Conservation (phyloP, 2,797 vertebrate species). For the Diplodus puntazzo region DNA sequence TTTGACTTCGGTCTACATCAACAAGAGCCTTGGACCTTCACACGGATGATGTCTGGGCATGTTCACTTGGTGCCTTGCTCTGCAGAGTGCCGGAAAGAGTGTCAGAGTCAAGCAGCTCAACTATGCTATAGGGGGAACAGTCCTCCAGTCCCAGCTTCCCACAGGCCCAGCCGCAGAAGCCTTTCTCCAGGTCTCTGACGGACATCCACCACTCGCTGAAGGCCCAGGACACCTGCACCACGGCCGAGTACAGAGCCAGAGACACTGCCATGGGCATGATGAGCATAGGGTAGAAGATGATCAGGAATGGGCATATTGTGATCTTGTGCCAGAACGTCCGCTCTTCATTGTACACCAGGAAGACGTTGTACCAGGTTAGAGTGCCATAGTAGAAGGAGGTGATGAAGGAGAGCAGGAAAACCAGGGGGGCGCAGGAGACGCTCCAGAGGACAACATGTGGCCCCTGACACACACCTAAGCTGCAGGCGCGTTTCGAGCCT, state of each 20-base stretch:
- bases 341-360: slow-evolving; percentile 98
- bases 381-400: slow-evolving; percentile 99
- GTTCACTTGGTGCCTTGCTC: slow-evolving; percentile 88
- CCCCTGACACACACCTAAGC: slow-evolving; percentile 89
- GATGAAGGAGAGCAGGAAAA: slow-evolving; percentile 95
- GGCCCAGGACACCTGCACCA: slow-evolving; percentile 96
- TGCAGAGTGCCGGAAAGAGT: slow-evolving; percentile 93
- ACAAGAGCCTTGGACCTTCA: slow-evolving; percentile 73
- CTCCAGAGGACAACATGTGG: slow-evolving; percentile 97
- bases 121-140: slow-evolving; percentile 97
- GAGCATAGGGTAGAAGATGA: slow-evolving; percentile 97
- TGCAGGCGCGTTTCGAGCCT: slow-evolving; percentile 85
- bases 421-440: slow-evolving; percentile 91
- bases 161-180: slow-evolving; percentile 98
- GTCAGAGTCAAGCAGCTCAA: slow-evolving; percentile 97
- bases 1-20: neutral
- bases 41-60: slow-evolving; percentile 92
- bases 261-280: slow-evolving; percentile 94
- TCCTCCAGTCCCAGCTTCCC: slow-evolving; percentile 97
- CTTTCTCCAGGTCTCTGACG: slow-evolving; percentile 97
- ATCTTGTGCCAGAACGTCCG: slow-evolving; percentile 99
- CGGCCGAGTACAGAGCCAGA: slow-evolving; percentile 92
- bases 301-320: slow-evolving; percentile 95
- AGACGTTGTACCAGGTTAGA: slow-evolving; percentile 99
- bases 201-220: slow-evolving; percentile 95